Evolutionary conservation across 2,888 invertebrate species (phyloP).

Genomic region (Ernsta delagoae): DNA sequence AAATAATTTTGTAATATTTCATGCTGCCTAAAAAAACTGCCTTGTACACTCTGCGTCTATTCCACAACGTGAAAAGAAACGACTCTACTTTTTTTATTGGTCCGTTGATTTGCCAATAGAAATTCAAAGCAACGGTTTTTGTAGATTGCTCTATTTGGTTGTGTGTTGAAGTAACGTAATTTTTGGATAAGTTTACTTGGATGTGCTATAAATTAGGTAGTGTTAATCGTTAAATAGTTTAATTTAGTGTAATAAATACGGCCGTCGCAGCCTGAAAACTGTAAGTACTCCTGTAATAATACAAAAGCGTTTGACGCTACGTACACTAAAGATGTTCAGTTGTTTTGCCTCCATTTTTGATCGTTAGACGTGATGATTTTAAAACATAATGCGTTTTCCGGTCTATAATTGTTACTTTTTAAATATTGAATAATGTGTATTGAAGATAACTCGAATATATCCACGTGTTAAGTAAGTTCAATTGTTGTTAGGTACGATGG

Average conservation of each 20-base stretch:
- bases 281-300: constrained; percentile 62
- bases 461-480: constrained; percentile 59
- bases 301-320: constrained; percentile 60
- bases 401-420: neutral
- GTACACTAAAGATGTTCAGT: constrained; percentile 65
- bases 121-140: constrained; percentile 79
- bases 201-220: constrained; percentile 50
- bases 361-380: constrained; percentile 67
- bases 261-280: constrained; percentile 61
- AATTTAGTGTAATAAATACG: constrained; percentile 55
- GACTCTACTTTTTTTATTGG: constrained; percentile 54
- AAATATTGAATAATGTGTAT: neutral
- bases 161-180: constrained; percentile 65
- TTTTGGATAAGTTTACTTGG: constrained; percentile 61
- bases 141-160: constrained; percentile 72
- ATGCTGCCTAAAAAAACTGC: too few relatives aligned
- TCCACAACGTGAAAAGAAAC: constrained; percentile 2
- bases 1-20: too few relatives aligned
- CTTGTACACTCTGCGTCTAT: too few relatives aligned
- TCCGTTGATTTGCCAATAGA: constrained; percentile 58
- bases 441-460: neutral
- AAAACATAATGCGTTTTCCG: constrained; percentile 44
- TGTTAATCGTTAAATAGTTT: constrained; percentile 57
- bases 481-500: constrained; percentile 81
- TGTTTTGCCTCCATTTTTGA: constrained; percentile 82